Conservation (phyloP, 2,888 invertebrate genomes). For the Mesorhabditis sp. region DNA sequence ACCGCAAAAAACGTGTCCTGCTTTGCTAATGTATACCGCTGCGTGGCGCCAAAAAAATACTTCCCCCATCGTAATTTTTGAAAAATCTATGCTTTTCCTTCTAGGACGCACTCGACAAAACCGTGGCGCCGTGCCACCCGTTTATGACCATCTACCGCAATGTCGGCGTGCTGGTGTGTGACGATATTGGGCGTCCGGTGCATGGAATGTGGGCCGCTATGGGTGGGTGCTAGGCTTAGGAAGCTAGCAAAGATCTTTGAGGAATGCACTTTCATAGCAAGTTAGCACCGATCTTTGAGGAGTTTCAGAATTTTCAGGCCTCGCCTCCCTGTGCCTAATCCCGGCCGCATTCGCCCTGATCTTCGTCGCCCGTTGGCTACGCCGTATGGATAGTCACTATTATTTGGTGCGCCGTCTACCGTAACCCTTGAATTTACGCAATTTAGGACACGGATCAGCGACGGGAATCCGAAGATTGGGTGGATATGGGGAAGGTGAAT, state of each 20-base stretch:
- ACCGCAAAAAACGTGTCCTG: no score
- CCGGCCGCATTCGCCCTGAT: background rate
- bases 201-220: constrained; percentile 1
- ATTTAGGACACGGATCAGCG: no score
- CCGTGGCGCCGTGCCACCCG: background rate
- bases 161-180: background rate
- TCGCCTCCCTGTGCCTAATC: background rate
- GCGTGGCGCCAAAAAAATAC: no score
- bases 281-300: no score
- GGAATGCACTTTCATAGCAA: background rate
- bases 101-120: background rate
- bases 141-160: background rate
- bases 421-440: no score
- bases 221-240: background rate
- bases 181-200: background rate
- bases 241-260: background rate
- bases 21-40: no score
- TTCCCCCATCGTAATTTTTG: no score
- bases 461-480: no score
- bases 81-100: background rate
- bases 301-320: no score
- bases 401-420: no score
- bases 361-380: background rate
- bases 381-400: background rate
- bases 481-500: no score